Evolutionary conservation across 2,888 invertebrate species (phyloP).

Genomic region (Heliconius aoede): DNA sequence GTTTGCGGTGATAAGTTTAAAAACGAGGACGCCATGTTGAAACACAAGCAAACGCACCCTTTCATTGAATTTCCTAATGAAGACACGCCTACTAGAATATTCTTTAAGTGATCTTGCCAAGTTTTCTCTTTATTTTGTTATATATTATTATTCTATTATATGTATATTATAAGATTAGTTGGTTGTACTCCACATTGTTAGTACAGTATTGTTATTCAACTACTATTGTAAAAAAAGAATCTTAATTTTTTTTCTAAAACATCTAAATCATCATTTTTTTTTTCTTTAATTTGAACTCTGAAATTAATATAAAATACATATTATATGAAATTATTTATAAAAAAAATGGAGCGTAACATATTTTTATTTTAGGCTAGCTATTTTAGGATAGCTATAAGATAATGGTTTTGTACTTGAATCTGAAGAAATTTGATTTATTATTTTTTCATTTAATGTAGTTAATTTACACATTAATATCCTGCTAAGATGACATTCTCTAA

Average conservation of each 20-base stretch:
- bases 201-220: background rate
- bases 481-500: background rate
- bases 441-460: constrained; percentile 1
- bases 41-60: constrained; percentile 77
- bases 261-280: background rate
- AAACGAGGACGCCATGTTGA: constrained; percentile 67
- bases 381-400: constrained; percentile 2
- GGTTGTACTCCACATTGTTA: constrained; percentile 33
- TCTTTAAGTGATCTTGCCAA: constrained; percentile 73
- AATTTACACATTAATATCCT: background rate
- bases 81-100: constrained; percentile 78
- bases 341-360: constrained; percentile 8
- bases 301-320: background rate
- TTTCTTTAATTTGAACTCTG: background rate
- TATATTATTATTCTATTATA: constrained; percentile 42
- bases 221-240: background rate
- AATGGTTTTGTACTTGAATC: background rate
- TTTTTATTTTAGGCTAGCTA: constrained; percentile 5
- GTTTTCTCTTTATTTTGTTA: constrained; percentile 44
- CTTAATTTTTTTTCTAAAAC: background rate
- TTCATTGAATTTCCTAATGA: constrained; percentile 80
- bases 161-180: constrained; percentile 7
- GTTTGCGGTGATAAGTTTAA: constrained; percentile 75
- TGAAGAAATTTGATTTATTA: constrained; percentile 15
- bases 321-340: background rate